Evolutionary conservation across 2,113 vertebrate genomes (phyloP), one percentile per base, ranked within the genome.

Genomic region (Etia nguti): DNA sequence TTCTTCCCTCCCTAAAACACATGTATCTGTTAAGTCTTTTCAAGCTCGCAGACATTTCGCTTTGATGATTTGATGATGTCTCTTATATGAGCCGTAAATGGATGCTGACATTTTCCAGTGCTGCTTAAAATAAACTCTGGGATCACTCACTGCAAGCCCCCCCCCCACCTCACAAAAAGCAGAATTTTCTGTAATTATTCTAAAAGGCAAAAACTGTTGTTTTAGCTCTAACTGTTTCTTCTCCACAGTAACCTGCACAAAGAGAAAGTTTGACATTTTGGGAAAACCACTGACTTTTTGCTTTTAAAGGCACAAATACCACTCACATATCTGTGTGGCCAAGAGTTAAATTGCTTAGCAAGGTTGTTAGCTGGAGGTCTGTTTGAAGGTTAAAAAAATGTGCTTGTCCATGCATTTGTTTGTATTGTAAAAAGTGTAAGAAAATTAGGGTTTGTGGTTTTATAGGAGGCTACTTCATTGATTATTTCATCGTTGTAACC

Each of bases 31-130:
- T 90, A 86, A 84, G 88, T 73, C 79, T 75, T 81, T 36, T 43
- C 36, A 85, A 86, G 82, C 89, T 87, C 34, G 8, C 80, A 16
- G 52, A 82, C 77, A 38, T 57, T 83, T 90, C 77, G 20, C 62
- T 90, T 65, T 86, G 65, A 82, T 43, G 86, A 59, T 62, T 81
- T 68, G 86, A 89, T 86, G 83, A 84, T 20, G 83, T 79, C 80
- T 48, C 82, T 68, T 75, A 56, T 59, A 70, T 65, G 88, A 89
- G 88, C 80, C 41, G 84, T 79, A 87, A 92, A 83, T 43, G 77
- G 50, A 87, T 82, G 60, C 7, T 86, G 88, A 92, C 81, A 92
- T 89, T 91, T 93, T 87, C 81, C 89, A 90, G 83, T 15, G 34
- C 59, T 56, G 16, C 48, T 59, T 10, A 59, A 84, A 89, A 94